Evolutionary conservation across 2,888 invertebrate species (phyloP).

Genomic region (Melanostoma scalare): DNA sequence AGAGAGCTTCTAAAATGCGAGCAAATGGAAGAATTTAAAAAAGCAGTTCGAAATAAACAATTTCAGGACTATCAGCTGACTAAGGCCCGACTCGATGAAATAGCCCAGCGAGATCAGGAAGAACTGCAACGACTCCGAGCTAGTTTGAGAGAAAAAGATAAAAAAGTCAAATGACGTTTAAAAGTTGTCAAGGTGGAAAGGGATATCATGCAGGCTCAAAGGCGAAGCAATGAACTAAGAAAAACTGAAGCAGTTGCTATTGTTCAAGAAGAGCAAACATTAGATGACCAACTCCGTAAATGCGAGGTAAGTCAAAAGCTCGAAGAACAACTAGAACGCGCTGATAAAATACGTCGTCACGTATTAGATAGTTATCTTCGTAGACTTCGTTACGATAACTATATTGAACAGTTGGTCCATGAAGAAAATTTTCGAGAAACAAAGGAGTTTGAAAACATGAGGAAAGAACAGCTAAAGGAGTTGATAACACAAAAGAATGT

Average conservation of each 20-base stretch:
- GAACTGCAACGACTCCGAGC: constrained; percentile 78
- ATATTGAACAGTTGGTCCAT: constrained; percentile 79
- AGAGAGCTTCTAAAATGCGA: constrained; percentile 80
- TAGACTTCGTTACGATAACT: constrained; percentile 80
- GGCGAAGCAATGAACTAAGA: constrained; percentile 78
- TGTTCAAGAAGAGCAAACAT: constrained; percentile 79
- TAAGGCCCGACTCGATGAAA: constrained; percentile 79
- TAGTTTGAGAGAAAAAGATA: constrained; percentile 79
- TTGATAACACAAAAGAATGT: constrained; percentile 78
- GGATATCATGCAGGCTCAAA: constrained; percentile 77
- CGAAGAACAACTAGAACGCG: constrained; percentile 78
- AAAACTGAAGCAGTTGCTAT: constrained; percentile 79
- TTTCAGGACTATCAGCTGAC: constrained; percentile 80
- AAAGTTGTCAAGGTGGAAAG: constrained; percentile 78
- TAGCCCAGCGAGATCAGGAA: constrained; percentile 78
- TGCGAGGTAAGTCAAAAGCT: constrained; percentile 79
- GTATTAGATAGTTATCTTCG: constrained; percentile 78
- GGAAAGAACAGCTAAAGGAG: constrained; percentile 78
- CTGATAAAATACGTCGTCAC: constrained; percentile 78
- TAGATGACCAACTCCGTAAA: constrained; percentile 79
- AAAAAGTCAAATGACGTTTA: constrained; percentile 78
- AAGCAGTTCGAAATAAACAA: constrained; percentile 79
- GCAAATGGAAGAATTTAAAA: constrained; percentile 80
- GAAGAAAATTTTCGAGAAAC: constrained; percentile 80
- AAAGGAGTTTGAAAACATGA: constrained; percentile 77